A percentile compares a stretch with the other conserved stretches of the same genome.
phyloP scores from a whole-genome alignment of 2,797 vertebrate genomes.

The Argentina silus region DNA sequence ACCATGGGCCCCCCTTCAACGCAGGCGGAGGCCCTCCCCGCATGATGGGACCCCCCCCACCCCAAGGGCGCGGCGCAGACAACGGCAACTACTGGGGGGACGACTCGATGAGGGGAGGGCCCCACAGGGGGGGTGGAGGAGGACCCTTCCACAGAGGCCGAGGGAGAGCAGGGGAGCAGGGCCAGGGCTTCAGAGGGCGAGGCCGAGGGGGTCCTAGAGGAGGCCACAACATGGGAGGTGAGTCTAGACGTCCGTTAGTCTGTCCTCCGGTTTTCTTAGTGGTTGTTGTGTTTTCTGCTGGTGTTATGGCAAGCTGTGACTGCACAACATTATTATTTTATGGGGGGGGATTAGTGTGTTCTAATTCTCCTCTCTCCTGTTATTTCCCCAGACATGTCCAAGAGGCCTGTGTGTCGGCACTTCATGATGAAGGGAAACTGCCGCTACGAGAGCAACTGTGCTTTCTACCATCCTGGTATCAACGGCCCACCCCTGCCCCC shows the following conservation, averaged over 20 bases:
- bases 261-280: neutral
- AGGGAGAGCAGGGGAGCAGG: slow-evolving; percentile 83
- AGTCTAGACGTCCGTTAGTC: slow-evolving; percentile 16
- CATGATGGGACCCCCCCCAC: slow-evolving; percentile 89
- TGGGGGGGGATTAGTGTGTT: too few species aligned
- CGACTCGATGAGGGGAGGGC: slow-evolving; percentile 81
- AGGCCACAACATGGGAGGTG: slow-evolving; percentile 85
- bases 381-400: slow-evolving; percentile 86
- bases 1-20: slow-evolving; percentile 79
- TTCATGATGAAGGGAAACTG: slow-evolving; percentile 97
- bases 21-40: slow-evolving; percentile 73
- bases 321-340: neutral
- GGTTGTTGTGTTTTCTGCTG: neutral
- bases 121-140: slow-evolving; percentile 80
- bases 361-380: neutral
- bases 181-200: slow-evolving; percentile 77
- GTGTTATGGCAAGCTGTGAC: neutral
- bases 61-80: slow-evolving; percentile 77
- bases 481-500: slow-evolving; percentile 89
- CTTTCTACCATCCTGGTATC: slow-evolving; percentile 93
- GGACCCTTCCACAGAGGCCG: slow-evolving; percentile 87
- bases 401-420: slow-evolving; percentile 89
- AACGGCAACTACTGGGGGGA: slow-evolving; percentile 90
- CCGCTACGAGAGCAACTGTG: slow-evolving; percentile 93
- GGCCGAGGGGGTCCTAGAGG: slow-evolving; percentile 85